Conservation (phyloP, 2,113 vertebrate species). For the Actenoides hombroni region DNA sequence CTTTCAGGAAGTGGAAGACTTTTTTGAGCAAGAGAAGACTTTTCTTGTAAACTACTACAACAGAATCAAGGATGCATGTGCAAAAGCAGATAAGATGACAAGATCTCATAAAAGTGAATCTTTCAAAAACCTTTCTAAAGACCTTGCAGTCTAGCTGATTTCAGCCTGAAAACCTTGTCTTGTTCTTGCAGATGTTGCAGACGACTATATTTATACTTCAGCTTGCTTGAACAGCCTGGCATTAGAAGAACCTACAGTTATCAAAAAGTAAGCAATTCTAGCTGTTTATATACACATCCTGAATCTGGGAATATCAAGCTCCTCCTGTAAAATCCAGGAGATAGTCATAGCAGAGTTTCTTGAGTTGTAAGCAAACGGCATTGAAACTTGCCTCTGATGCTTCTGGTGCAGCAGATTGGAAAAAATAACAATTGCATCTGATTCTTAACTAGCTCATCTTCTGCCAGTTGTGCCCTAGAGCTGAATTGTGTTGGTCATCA, state of each 20-base stretch:
- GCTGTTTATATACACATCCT: background rate
- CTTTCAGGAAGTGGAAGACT: constrained; percentile 93
- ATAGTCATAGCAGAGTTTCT: background rate
- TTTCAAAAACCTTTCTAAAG: background rate
- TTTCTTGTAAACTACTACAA: constrained; percentile 93
- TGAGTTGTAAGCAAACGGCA: background rate
- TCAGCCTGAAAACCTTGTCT: constrained; percentile 34
- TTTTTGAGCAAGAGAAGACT: constrained; percentile 97
- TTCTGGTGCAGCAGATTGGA: background rate
- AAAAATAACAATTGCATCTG: background rate
- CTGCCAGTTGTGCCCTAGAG: background rate
- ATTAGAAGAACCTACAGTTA: constrained; percentile 84
- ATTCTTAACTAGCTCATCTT: background rate
- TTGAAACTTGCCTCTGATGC: background rate
- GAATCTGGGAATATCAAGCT: background rate
- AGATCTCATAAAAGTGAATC: constrained; percentile 91
- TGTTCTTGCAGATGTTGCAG: constrained; percentile 87
- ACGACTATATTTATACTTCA: constrained; percentile 93
- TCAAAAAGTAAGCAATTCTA: constrained; percentile 84
- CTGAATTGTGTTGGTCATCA: background rate
- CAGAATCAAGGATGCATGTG: constrained; percentile 93
- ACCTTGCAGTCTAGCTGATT: background rate
- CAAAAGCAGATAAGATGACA: constrained; percentile 97
- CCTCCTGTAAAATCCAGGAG: background rate
- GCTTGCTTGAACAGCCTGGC: constrained; percentile 84